Base-by-base conservation (phyloP, 2,113 vertebrate species). In the Nerophis ophidion region DNA sequence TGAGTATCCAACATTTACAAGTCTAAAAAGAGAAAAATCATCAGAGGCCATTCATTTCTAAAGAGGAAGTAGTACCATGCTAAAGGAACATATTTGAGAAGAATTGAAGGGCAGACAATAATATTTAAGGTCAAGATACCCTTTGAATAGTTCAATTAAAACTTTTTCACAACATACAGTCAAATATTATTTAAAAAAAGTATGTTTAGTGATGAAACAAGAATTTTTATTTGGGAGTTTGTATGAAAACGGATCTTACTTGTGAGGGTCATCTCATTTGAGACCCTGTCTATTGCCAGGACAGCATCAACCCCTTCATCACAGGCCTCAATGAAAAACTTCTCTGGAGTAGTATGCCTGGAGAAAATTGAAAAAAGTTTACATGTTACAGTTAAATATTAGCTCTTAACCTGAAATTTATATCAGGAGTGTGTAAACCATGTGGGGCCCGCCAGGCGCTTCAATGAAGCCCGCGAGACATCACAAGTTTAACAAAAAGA, bases 251-350 rank as follows among this genome's bases (percentile, higher is more conserved):
- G 15, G 19, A 8, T 36, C 61, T 13, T 87, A 99, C 97, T 96
- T 92, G 93, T 89, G n/a, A 99, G 93, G 48, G 92, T 93, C 70
- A 99, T 95, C 81, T 99, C 96, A 0, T 92, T 94, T 34, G 97
- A 99, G 45, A 96, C 92, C 65, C 96, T 89, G 71, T 99, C 95
- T 19, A 99, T 95, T 26, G 87, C 89, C 72, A 99, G 91, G 4
- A 99, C 95, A 1, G 95, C 95, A 15, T 95, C 91, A 0, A 89
- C 89, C 48, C 94, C 95, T 51, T 95, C 93, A 73, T 98, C 97
- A 49, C 96, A 98, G 61, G 96, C 94, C 87, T 99, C 97, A 54
- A 98, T 91, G 50, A 92, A 98, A 85, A 98, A 99, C 72, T 95
- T 98, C 62, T 98, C 96, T 15, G 93, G 91, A 1, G 95, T 97